Base-by-base conservation (phyloP, 1,140 invertebrate genomes). In the Neotoxoptera formosana region DNA sequence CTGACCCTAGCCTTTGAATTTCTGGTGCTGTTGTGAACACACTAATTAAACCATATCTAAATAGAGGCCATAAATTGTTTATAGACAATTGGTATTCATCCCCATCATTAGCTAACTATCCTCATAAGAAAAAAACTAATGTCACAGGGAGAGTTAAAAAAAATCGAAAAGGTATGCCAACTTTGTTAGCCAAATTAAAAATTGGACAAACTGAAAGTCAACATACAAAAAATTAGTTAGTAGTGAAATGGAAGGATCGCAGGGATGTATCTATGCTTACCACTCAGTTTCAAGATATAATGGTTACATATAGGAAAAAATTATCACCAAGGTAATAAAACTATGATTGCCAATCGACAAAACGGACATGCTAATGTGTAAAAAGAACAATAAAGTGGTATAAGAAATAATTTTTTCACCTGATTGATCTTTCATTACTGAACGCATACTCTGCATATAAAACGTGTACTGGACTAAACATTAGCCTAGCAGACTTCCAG, bases 321-420 rank as follows among this genome's bases (percentile, higher is more conserved):
- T n/a, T n/a, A n/a, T n/a, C n/a, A n/a, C n/a, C n/a, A n/a, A n/a
- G n/a, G n/a, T n/a, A n/a, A n/a, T n/a, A n/a, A n/a, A n/a, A n/a
- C n/a, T n/a, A n/a, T n/a, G n/a, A n/a, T n/a, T n/a, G n/a, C n/a
- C n/a, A n/a, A n/a, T n/a, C n/a, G n/a, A n/a, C n/a, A n/a, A 94
- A 93, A 94, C 94, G 21, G 95, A 95, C 84, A 95, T 94, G 94
- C 91, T 95, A 47, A 34, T 93, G 41, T 91, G 56, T 94, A 34
- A 86, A 76, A 60, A 94, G 93, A 93, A 83, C 92, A 34, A 83
- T 87, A 9, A 94, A 94, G n/a, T 94, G 94, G 94, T 93, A 90
- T 45, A 94, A 93, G 34, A 94, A 93, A 88, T 67, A 93, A 83
- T 89, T 94, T 93, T 90, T 93, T 91, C 93, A 89, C 47, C 30